A percentile compares a stretch with the other conserved stretches of the same genome.
Evolutionary conservation across 2,113 vertebrate genomes (phyloP).

Genomic region (Propithecus coquereli): DNA sequence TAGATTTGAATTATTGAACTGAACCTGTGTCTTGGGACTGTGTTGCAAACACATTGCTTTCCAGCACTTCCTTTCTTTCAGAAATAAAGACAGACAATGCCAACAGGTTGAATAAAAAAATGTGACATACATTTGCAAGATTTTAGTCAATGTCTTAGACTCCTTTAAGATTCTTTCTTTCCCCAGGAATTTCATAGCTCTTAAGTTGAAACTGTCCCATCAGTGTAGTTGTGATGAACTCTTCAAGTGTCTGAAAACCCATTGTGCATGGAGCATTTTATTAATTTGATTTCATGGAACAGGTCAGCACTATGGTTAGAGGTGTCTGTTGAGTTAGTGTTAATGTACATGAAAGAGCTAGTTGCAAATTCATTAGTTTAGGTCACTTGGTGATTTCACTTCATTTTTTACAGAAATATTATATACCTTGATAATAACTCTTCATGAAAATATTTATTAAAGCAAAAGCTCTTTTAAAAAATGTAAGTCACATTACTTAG

Average conservation of each 20-base stretch:
- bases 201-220: background rate
- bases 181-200: background rate
- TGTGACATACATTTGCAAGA: background rate
- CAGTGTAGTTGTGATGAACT: background rate
- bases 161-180: background rate
- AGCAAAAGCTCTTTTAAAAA: background rate
- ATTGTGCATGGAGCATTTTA: background rate
- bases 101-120: constrained; percentile 40
- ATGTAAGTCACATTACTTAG: background rate
- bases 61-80: background rate
- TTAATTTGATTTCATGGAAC: constrained; percentile 1
- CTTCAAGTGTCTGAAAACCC: constrained; percentile 3
- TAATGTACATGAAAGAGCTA: background rate
- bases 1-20: constrained; percentile 60
- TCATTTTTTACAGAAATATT: background rate
- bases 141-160: constrained; percentile 4
- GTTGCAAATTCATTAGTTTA: background rate
- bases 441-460: background rate
- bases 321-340: background rate
- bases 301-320: background rate
- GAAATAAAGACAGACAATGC: constrained; percentile 32
- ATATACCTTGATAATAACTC: background rate
- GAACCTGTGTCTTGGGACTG: constrained; percentile 8
- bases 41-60: constrained; percentile 6
- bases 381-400: background rate